These are phyloP conservation scores for Aphaenogaster ashmeadi DNA, from an alignment of 1,140 invertebrate genomes.

Conservation along the genomic window DNA sequence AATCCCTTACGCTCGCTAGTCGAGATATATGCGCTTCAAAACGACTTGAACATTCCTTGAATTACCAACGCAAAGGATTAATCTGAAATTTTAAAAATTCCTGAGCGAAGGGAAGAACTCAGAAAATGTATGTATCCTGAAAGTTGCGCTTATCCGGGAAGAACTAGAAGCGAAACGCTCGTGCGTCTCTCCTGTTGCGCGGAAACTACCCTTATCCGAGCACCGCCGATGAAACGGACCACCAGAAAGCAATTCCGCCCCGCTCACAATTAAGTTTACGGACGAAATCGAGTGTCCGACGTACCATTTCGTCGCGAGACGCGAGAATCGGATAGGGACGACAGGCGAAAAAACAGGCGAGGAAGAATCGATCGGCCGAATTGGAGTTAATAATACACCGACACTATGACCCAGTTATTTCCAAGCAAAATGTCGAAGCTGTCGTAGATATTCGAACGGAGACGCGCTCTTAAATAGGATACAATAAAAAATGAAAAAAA, in stretches of 20 bases:
- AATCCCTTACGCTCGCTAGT: not conserved
- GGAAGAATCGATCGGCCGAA: slow-evolving; percentile 30
- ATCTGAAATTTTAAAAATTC: slow-evolving; percentile 25
- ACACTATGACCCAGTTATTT: slow-evolving; percentile 25
- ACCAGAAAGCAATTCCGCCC: slow-evolving; percentile 58
- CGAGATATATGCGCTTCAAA: not conserved
- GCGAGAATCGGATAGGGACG: slow-evolving; percentile 2
- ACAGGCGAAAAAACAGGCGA: slow-evolving; percentile 11
- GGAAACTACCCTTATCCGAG: slow-evolving; percentile 33
- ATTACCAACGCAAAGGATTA: slow-evolving; percentile 18
- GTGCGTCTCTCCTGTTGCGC: slow-evolving; percentile 22
- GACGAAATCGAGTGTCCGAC: slow-evolving; percentile 40
- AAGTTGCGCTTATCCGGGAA: not conserved
- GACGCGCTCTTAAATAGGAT: not conserved
- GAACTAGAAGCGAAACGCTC: not conserved
- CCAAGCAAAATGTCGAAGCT: slow-evolving; percentile 42
- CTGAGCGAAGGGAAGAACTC: not conserved
- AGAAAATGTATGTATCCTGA: not conserved
- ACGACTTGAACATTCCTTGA: not conserved
- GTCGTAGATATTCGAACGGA: not conserved
- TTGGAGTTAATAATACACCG: slow-evolving; percentile 38
- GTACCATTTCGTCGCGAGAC: slow-evolving; percentile 43
- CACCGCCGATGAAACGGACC: slow-evolving; percentile 52
- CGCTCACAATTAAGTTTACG: slow-evolving; percentile 69
- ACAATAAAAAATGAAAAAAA: not conserved